Evolutionary conservation across 2,113 vertebrate species (phyloP).

Genomic region (Notiomystis cincta): DNA sequence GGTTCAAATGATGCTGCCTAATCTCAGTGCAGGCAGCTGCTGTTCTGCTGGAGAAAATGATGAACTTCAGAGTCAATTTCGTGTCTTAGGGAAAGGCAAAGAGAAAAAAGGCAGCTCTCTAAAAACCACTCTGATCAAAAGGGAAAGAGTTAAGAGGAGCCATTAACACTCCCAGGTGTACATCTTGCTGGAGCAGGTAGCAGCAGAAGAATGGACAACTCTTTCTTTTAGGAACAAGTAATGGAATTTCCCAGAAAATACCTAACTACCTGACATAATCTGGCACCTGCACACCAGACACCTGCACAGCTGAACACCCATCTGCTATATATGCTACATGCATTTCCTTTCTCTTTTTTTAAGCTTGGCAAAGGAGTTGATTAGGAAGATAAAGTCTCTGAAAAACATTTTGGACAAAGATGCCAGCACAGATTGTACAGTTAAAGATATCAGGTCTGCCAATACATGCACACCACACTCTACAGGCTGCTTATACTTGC

Average conservation of each 20-base stretch:
- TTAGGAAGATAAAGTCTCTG: constrained; percentile 36
- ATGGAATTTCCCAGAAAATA: constrained; percentile 3
- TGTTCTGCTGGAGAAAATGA: not conserved
- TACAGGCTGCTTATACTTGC: not conserved
- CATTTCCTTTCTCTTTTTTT: not conserved
- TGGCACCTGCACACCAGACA: constrained; percentile 21
- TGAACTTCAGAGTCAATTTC: not conserved
- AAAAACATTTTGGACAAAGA: constrained; percentile 44
- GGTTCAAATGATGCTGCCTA: not conserved
- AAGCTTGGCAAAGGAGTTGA: constrained; percentile 32
- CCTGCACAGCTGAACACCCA: constrained; percentile 29
- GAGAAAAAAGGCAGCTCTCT: not conserved
- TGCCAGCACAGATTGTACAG: constrained; percentile 58
- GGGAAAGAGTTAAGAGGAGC: not conserved
- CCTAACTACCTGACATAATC: not conserved
- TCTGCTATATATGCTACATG: constrained; percentile 1
- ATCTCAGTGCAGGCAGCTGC: not conserved
- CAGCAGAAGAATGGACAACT: not conserved
- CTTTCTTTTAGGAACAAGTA: not conserved
- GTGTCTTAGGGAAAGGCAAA: not conserved
- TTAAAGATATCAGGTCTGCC: constrained; percentile 31
- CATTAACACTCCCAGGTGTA: not conserved
- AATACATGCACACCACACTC: not conserved
- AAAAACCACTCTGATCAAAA: not conserved
- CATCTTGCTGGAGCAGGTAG: not conserved